Percentiles rank a stretch among this genome's conserved stretches.
These are phyloP conservation scores for Slavum lentiscoides DNA, from an alignment of 2,888 invertebrate species.

Conservation along the genomic window DNA sequence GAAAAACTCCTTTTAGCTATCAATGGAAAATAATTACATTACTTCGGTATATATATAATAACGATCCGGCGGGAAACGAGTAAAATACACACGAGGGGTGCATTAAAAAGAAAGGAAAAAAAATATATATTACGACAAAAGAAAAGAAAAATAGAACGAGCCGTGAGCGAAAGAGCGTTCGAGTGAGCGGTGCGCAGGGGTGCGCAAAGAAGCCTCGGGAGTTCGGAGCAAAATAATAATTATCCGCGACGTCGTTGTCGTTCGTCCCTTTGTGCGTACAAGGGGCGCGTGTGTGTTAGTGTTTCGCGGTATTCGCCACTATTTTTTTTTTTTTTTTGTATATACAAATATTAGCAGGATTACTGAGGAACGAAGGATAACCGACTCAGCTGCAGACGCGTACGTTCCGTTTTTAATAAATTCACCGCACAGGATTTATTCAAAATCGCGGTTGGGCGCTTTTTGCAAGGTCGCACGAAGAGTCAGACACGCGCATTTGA, in stretches of 20 bases:
- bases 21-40: background rate
- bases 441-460: no score
- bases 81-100: background rate
- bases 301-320: background rate
- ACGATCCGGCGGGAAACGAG: background rate
- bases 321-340: background rate
- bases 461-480: no score
- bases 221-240: slow-evolving; percentile 29
- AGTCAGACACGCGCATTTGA: no score
- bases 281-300: background rate
- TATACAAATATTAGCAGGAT: background rate
- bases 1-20: background rate
- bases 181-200: no score
- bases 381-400: no score
- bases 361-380: no score
- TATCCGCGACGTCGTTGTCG: slow-evolving; percentile 7
- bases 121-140: background rate
- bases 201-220: background rate
- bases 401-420: no score
- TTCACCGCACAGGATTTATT: no score
- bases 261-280: slow-evolving; percentile 3
- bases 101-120: slow-evolving; percentile 7
- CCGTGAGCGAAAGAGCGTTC: background rate
- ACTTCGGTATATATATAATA: background rate
- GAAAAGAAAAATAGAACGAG: no score